phyloP scores from a whole-genome alignment of 2,797 vertebrate species.

The Muscicapa striata region DNA sequence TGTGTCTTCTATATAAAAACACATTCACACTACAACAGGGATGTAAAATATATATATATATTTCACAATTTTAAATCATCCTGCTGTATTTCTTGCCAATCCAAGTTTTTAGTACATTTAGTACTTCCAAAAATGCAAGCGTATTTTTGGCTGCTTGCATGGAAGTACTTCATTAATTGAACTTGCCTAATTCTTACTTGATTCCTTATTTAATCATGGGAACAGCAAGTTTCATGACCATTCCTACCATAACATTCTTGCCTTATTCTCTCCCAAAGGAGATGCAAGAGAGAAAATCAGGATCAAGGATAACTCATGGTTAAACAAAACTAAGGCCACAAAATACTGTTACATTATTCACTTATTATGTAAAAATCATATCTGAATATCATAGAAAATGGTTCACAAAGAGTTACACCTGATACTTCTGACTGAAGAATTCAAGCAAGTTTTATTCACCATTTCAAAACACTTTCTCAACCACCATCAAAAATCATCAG shows the following conservation, averaged over 20 bases:
- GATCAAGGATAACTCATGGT: not conserved
- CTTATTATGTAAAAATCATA: accelerated
- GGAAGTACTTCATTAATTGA: not conserved
- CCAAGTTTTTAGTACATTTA: not conserved
- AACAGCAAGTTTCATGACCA: not conserved
- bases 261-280: not conserved
- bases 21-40: not conserved
- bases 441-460: not conserved
- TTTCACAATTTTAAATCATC: not conserved
- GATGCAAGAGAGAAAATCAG: not conserved
- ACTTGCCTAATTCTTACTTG: not conserved
- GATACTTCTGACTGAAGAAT: not conserved
- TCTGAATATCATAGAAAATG: not conserved
- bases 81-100: not conserved
- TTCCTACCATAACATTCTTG: not conserved
- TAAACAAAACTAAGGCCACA: not conserved
- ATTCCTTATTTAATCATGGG: not conserved
- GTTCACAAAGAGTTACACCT: not conserved
- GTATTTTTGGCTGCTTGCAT: not conserved
- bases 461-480: not conserved
- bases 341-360: not conserved
- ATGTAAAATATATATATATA: not conserved
- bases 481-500: not conserved
- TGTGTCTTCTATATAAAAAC: not conserved
- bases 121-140: not conserved